These are phyloP conservation scores for Lepisosteus oculatus DNA, from an alignment of 2,113 vertebrate species.

Conservation along the genomic window DNA sequence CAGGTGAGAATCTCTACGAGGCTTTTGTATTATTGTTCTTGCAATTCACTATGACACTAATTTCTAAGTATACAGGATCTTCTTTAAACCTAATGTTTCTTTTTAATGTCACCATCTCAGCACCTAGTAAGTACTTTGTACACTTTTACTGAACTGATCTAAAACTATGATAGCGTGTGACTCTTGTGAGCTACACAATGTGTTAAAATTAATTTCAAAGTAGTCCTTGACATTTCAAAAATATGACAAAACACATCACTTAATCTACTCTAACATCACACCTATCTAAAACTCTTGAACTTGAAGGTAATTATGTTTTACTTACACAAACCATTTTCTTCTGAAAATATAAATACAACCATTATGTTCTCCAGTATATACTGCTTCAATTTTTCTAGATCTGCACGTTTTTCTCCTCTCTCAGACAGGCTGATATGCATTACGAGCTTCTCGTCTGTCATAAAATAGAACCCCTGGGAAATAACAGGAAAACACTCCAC, in stretches of 20 bases:
- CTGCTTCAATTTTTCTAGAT: constrained; percentile 86
- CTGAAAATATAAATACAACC: constrained; percentile 78
- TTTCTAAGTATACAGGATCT: too few species aligned
- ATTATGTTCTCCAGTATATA: constrained; percentile 91
- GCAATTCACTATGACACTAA: too few species aligned
- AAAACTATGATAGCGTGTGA: not conserved
- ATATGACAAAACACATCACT: too few species aligned
- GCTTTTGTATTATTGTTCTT: too few species aligned
- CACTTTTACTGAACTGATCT: not conserved
- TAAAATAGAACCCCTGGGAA: constrained; percentile 76
- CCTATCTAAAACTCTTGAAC: too few species aligned
- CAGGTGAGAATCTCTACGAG: too few species aligned
- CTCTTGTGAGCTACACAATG: not conserved
- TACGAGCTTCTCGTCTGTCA: constrained; percentile 68
- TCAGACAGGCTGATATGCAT: constrained; percentile 87
- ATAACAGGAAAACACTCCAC: constrained; percentile 27
- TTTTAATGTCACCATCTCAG: too few species aligned
- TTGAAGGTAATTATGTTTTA: not conserved
- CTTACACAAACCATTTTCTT: constrained; percentile 62
- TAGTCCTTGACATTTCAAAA: too few species aligned
- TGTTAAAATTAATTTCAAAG: too few species aligned
- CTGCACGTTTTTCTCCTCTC: constrained; percentile 72
- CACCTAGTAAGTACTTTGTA: too few species aligned
- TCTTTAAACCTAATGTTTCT: too few species aligned
- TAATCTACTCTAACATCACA: too few species aligned